Evolutionary conservation across 2,797 vertebrate species (phyloP), one percentile per base, ranked within the genome.

Genomic region (Xiphorhynchus erythropygius): DNA sequence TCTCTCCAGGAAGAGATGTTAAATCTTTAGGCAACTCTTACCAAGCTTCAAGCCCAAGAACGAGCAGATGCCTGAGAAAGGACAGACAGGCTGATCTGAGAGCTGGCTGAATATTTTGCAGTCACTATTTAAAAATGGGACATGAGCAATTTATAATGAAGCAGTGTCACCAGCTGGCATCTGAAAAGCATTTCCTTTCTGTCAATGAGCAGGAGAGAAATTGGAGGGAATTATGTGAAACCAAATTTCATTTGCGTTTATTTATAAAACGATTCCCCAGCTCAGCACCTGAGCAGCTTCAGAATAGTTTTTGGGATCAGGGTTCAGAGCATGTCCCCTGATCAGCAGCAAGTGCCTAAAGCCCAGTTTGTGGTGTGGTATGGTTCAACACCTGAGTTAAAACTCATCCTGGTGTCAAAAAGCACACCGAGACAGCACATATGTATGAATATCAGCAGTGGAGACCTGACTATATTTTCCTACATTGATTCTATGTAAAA

Each of bases 81-180:
- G 55, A 28, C 69, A 62, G 74, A 55, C 69, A 53, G 41, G 28
- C 30, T 76, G 35, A 60, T 44, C 25, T 23, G 32, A 85, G 57
- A 52, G 49, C 37, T 83, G 52, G 37, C 65, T 67, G 42, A 52
- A 5, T 75, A 21, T 84, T 87, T 69, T 79, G 32, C 76, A 92
- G 41, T 55, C 59, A 37, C 42, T 37, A 24, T 73, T 93, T 89
- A 59, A 87, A 95, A 93, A 77, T 0, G 3, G 85, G 84, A 93
- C 89, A 67, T 46, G 89, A 95, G 67, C 77, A 69, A 94, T 94
- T 95, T 88, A 91, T 93, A 92, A 94, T 88, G 94, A 91, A 95
- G 95, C 94, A 96, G 94, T 96, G 94, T 96, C 95, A 95, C 94
- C 94, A 96, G 94, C 94, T 96, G 96, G 92, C 94, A 90, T 94